Conservation (phyloP, 2,113 vertebrate genomes). For the Scatophagus argus region DNA sequence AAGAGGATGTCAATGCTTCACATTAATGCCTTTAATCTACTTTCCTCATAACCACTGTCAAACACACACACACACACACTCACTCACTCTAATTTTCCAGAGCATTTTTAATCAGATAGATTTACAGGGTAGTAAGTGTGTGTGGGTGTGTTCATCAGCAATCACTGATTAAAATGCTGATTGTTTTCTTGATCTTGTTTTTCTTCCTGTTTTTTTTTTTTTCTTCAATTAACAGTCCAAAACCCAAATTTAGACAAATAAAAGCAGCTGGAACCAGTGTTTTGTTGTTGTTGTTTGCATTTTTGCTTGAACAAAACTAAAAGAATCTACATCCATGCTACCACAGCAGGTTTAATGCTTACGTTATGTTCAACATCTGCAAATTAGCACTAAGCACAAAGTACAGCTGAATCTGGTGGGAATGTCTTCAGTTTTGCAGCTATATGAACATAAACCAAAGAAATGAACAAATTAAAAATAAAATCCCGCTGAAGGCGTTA, state of each 20-base stretch:
- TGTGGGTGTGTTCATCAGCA: not conserved
- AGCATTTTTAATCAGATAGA: conserved; percentile 36
- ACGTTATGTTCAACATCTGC: not conserved
- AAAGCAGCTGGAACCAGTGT: too few species aligned
- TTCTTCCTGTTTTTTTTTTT: too few species aligned
- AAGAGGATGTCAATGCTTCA: conserved; percentile 41
- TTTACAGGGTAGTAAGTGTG: not conserved
- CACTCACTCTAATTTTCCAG: conserved; percentile 28
- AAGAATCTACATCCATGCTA: too few species aligned
- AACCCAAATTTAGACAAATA: too few species aligned
- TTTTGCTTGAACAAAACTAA: too few species aligned
- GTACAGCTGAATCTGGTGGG: not conserved
- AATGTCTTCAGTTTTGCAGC: too few species aligned
- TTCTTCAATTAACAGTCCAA: too few species aligned
- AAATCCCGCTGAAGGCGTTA: not conserved
- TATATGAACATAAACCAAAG: too few species aligned
- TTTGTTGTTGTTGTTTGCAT: too few species aligned
- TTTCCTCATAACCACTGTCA: conserved; percentile 16
- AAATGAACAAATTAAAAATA: too few species aligned
- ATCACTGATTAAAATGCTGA: not conserved
- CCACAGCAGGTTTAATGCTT: not conserved
- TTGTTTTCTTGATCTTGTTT: not conserved
- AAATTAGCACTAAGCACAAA: not conserved
- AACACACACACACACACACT: conserved; percentile 15
- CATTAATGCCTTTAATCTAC: conserved; percentile 59